Evolutionary conservation across 2,888 invertebrate species (phyloP).

Genomic region (Neria commutata): DNA sequence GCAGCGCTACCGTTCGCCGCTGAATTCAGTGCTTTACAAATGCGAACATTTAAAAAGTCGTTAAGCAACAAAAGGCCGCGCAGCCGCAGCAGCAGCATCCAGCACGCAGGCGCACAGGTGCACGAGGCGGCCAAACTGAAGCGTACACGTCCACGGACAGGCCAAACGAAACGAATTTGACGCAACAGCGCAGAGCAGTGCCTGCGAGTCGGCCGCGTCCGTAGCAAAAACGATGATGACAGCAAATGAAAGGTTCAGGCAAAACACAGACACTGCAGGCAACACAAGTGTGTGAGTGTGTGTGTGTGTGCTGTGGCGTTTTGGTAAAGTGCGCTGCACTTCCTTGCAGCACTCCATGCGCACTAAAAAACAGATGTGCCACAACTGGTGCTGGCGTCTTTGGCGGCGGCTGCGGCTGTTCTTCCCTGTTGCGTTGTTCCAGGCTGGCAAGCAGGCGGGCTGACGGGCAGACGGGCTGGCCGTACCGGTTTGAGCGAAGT

Average conservation of each 20-base stretch:
- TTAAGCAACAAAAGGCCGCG: constrained; percentile 30
- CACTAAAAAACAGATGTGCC: constrained; percentile 1
- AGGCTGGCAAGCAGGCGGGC: not conserved
- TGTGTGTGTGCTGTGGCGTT: not conserved
- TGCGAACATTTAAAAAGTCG: constrained; percentile 57
- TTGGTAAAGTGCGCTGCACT: not conserved
- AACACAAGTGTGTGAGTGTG: not conserved
- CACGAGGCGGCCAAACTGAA: constrained; percentile 35
- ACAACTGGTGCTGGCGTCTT: not conserved
- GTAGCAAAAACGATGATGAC: constrained; percentile 45
- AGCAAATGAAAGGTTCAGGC: constrained; percentile 45
- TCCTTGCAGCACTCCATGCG: too few relatives aligned
- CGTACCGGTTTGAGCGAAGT: not conserved
- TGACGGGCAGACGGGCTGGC: not conserved
- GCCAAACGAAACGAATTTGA: not conserved
- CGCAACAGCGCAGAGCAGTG: not conserved
- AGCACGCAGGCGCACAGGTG: constrained; percentile 43
- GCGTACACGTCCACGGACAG: not conserved
- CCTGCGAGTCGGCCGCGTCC: constrained; percentile 34
- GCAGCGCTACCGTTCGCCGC: constrained; percentile 32
- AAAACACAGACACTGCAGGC: not conserved
- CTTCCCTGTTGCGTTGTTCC: not conserved
- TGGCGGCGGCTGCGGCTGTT: not conserved
- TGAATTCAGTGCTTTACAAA: constrained; percentile 46
- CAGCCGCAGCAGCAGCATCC: constrained; percentile 18